Conservation (phyloP, 2,113 vertebrate genomes). For the Rhea pennata region DNA sequence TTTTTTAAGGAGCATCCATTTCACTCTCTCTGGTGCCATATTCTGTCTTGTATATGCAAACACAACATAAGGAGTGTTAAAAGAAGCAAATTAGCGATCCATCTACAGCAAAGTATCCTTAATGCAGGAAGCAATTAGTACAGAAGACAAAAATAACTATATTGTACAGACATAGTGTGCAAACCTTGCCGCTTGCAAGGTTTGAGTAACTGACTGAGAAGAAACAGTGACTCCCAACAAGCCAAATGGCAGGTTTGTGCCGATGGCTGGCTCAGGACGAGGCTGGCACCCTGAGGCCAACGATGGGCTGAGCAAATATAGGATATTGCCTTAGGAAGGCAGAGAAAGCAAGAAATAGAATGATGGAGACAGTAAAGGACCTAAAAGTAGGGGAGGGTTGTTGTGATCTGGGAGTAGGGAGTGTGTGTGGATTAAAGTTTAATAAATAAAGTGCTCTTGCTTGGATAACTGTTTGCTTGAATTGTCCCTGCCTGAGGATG, state of each 20-base stretch:
- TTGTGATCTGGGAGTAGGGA: not conserved
- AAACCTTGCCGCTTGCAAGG: not conserved
- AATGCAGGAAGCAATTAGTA: not conserved
- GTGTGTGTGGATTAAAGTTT: not conserved
- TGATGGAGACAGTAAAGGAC: not conserved
- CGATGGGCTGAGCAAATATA: too few species aligned
- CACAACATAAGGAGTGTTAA: not conserved
- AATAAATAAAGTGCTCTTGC: not conserved
- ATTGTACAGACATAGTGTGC: accelerated
- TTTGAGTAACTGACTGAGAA: not conserved
- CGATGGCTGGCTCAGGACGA: too few species aligned
- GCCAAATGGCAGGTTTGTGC: too few species aligned
- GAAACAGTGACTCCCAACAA: too few species aligned
- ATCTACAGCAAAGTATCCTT: not conserved
- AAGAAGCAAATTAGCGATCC: not conserved
- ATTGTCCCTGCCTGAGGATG: not conserved
- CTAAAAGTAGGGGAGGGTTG: not conserved
- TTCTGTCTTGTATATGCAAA: not conserved
- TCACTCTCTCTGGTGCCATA: not conserved
- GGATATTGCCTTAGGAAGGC: too few species aligned
- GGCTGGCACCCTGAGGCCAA: not conserved
- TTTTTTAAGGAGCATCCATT: not conserved
- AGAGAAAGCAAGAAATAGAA: not conserved
- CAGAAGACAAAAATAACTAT: not conserved
- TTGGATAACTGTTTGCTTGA: not conserved